These are phyloP conservation scores for Pelobates cultripes DNA, from an alignment of 2,797 vertebrate genomes.

Conservation along the genomic window DNA sequence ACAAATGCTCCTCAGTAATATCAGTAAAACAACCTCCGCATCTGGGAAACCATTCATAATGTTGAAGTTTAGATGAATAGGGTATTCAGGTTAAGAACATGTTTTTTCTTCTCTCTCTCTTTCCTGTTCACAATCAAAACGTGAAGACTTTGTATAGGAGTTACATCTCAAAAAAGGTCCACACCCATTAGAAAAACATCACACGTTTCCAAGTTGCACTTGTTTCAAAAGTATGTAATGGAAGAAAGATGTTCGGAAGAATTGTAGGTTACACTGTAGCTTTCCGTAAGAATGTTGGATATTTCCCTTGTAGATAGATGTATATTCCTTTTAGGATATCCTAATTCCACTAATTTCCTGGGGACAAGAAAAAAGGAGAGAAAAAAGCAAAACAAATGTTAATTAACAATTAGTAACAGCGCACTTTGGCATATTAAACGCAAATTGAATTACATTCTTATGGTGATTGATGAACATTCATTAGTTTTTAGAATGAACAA, in stretches of 20 bases:
- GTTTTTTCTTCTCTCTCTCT: background rate
- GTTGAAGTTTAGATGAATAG: conserved; percentile 75
- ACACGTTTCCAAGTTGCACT: conserved; percentile 61
- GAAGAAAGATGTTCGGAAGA: conserved; percentile 59
- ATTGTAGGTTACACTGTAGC: conserved; percentile 49
- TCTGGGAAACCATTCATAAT: conserved; percentile 86
- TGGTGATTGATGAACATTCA: conserved; percentile 33
- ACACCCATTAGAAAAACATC: conserved; percentile 63
- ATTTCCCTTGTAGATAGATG: conserved; percentile 58
- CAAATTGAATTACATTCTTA: conserved; percentile 30
- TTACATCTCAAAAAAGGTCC: conserved; percentile 71
- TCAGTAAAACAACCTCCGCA: conserved; percentile 76
- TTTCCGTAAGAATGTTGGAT: conserved; percentile 51
- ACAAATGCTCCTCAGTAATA: conserved; percentile 75
- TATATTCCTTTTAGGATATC: conserved; percentile 60
- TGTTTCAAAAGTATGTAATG: conserved; percentile 64
- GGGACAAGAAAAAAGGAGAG: conserved; percentile 52
- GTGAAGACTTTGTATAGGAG: conserved; percentile 67
- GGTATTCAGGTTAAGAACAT: conserved; percentile 64
- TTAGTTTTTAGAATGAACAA: conserved; percentile 40
- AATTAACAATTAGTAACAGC: conserved; percentile 62
- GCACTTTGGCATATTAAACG: conserved; percentile 30
- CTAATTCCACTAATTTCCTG: conserved; percentile 66
- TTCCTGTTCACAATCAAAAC: conserved; percentile 69
- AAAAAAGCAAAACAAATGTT: conserved; percentile 31